These are phyloP conservation scores for Jacana jacana DNA, from an alignment of 2,113 vertebrate genomes.

Conservation along the genomic window DNA sequence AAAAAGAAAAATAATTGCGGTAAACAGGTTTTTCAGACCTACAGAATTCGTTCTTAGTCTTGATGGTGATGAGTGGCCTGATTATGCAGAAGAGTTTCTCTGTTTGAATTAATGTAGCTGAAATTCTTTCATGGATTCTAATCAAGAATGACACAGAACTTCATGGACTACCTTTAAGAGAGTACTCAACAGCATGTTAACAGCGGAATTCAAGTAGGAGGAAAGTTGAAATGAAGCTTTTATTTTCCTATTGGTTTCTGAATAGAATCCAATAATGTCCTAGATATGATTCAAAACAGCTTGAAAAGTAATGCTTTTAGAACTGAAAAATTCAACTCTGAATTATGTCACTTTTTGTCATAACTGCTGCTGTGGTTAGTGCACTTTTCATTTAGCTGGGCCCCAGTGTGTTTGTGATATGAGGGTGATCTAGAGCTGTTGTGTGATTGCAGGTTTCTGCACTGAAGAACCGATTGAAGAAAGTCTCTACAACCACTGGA, in stretches of 20 bases:
- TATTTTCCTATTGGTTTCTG: not conserved
- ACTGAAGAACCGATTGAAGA: slow-evolving; percentile 92
- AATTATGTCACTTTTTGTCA: not conserved
- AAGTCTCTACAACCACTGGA: slow-evolving; percentile 92
- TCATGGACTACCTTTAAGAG: not conserved
- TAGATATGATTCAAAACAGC: not conserved
- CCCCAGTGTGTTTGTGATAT: not conserved
- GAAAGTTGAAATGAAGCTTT: not conserved
- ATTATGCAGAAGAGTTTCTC: not conserved
- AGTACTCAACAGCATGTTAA: not conserved
- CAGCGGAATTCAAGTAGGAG: not conserved
- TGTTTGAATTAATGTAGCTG: not conserved
- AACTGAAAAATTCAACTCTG: not conserved
- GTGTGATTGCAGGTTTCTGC: slow-evolving; percentile 83
- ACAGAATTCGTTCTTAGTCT: not conserved
- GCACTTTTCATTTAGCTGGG: not conserved
- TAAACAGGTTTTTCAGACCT: not conserved
- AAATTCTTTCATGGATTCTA: not conserved
- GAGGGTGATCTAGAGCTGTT: not conserved
- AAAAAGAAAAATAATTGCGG: not conserved
- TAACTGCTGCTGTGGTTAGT: not conserved
- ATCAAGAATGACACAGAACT: not conserved
- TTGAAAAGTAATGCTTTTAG: slow-evolving; percentile 15
- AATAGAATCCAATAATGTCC: not conserved
- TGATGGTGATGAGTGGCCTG: not conserved